Evolutionary conservation across 2,113 vertebrate genomes (phyloP).

Genomic region (Myotis davidii): DNA sequence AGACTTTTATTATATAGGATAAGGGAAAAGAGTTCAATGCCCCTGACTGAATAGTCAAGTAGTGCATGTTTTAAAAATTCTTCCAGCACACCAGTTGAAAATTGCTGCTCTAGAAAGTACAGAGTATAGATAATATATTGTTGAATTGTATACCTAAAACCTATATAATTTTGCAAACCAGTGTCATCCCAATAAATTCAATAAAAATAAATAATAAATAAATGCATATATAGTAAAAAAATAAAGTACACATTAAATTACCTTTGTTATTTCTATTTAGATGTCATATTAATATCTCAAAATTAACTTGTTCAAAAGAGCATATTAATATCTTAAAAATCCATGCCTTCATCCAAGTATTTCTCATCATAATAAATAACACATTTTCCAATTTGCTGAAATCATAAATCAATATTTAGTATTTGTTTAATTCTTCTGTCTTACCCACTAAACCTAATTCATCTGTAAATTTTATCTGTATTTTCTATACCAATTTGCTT

Average conservation of each 20-base stretch:
- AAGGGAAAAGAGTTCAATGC: no score
- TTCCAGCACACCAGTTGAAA: no score
- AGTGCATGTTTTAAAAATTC: no score
- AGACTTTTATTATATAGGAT: no score
- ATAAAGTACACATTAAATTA: not conserved
- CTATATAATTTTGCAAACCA: no score
- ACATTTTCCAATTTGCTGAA: not conserved
- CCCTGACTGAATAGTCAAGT: no score
- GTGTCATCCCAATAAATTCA: no score
- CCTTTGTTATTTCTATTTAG: not conserved
- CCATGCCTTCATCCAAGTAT: rapidly evolving
- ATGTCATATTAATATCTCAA: not conserved
- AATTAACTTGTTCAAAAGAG: not conserved
- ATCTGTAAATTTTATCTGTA: not conserved
- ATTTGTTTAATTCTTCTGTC: not conserved
- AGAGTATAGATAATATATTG: no score
- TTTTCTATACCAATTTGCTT: not conserved
- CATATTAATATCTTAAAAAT: not conserved
- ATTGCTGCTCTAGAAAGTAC: no score
- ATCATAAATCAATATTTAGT: not conserved
- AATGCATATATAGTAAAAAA: no score
- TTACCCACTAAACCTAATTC: not conserved
- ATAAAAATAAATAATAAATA: no score
- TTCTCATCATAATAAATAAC: not conserved
- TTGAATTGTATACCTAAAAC: no score